phyloP scores from a whole-genome alignment of 2,888 invertebrate species.

The Oscheius onirici region DNA sequence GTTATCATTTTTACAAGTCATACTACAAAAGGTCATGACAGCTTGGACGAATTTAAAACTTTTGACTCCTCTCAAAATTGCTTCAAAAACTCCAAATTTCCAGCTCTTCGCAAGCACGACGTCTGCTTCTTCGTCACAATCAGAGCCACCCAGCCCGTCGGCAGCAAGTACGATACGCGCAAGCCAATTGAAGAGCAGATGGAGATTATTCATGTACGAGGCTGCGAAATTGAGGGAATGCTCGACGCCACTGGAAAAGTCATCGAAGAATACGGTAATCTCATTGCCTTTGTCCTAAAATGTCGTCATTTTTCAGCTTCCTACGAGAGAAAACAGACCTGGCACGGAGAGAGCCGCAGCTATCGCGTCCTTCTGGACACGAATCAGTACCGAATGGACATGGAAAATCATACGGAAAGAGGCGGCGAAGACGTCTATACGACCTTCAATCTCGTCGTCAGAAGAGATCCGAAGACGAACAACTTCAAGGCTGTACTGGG shows the following conservation, averaged over 20 bases:
- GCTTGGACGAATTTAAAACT: conserved; percentile 4
- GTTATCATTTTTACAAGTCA: too few species aligned
- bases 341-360: conserved; percentile 88
- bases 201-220: conserved; percentile 83
- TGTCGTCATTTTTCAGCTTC: conserved; percentile 29
- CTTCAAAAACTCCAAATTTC: neutral
- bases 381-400: conserved; percentile 83
- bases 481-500: conserved; percentile 99
- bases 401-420: conserved; percentile 53
- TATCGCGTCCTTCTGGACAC: conserved; percentile 93
- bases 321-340: conserved; percentile 77
- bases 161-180: conserved; percentile 74
- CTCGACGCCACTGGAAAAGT: conserved; percentile 91
- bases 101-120: conserved; percentile 88
- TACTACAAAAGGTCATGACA: neutral
- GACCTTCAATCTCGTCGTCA: conserved; percentile 93
- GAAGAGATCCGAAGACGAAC: conserved; percentile 98
- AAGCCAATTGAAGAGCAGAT: conserved; percentile 62
- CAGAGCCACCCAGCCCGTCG: conserved; percentile 83
- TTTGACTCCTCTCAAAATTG: neutral
- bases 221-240: conserved; percentile 98
- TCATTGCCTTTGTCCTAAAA: neutral
- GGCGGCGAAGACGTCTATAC: conserved; percentile 81
- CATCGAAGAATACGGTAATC: conserved; percentile 82
- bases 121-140: conserved; percentile 91